phyloP scores from a whole-genome alignment of 2,888 invertebrate genomes.

The Melanargia galathea region DNA sequence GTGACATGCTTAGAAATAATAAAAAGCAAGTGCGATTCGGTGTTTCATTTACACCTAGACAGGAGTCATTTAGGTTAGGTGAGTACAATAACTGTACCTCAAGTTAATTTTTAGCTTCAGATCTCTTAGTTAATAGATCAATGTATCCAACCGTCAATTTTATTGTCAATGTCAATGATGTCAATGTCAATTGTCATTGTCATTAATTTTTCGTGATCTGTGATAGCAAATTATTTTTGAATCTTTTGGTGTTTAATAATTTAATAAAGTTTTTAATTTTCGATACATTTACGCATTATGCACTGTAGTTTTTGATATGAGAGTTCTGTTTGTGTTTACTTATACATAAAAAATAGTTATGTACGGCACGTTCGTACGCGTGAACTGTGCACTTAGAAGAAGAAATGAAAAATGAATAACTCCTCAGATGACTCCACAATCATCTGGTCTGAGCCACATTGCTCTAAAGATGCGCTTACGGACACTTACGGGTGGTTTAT shows the following conservation, averaged over 20 bases:
- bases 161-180: not conserved
- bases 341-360: constrained; percentile 17
- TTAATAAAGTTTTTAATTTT: constrained; percentile 24
- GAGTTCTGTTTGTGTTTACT: constrained; percentile 8
- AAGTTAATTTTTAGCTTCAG: too few relatives aligned
- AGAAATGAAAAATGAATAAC: constrained; percentile 74
- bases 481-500: constrained; percentile 89
- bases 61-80: too few relatives aligned
- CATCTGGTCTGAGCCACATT: constrained; percentile 80
- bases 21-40: too few relatives aligned
- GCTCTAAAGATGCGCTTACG: constrained; percentile 87
- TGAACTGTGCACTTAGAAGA: constrained; percentile 26
- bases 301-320: not conserved
- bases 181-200: not conserved
- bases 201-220: not conserved
- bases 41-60: too few relatives aligned
- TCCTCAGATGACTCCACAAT: constrained; percentile 62
- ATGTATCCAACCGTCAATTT: too few relatives aligned
- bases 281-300: not conserved
- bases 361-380: constrained; percentile 4
- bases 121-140: too few relatives aligned
- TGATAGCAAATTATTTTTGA: constrained; percentile 28
- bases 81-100: too few relatives aligned
- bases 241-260: constrained; percentile 30
- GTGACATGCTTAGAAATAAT: too few relatives aligned